These are phyloP conservation scores for Microtus obscurus DNA, from an alignment of 2,797 vertebrate genomes.

Conservation along the genomic window DNA sequence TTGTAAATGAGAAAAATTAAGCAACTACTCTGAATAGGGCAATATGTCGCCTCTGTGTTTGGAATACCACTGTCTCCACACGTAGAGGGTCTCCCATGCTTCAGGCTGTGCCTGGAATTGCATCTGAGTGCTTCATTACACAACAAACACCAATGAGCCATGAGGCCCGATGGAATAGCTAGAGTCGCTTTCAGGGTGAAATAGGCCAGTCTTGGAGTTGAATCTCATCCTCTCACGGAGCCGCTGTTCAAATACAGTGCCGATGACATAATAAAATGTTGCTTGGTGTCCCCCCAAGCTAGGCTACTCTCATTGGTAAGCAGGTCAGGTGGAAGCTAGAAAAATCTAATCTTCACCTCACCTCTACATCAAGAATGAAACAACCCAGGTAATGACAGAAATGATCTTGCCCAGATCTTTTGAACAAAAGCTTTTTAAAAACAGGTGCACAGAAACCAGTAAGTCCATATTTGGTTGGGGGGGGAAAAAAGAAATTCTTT, in stretches of 20 bases:
- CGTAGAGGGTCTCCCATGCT: constrained; percentile 68
- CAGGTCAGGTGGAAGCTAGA: background rate
- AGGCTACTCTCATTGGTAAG: background rate
- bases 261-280: background rate
- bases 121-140: too few species aligned
- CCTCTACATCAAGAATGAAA: background rate
- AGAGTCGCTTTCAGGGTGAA: background rate
- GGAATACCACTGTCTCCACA: constrained; percentile 70
- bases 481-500: background rate
- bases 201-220: background rate
- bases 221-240: background rate
- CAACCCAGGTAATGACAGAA: background rate
- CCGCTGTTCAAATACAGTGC: background rate
- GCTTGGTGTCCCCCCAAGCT: background rate
- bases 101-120: constrained; percentile 44
- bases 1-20: constrained; percentile 87
- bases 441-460: background rate
- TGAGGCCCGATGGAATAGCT: background rate
- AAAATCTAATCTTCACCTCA: background rate
- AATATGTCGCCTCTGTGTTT: constrained; percentile 68
- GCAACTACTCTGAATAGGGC: constrained; percentile 74
- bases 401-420: background rate
- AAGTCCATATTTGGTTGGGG: background rate
- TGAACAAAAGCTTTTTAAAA: background rate
- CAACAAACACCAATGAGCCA: background rate